Percentiles rank a stretch among this genome's conserved stretches.
Conservation (phyloP, 2,113 vertebrate genomes). For the Oenanthe oenanthe region DNA sequence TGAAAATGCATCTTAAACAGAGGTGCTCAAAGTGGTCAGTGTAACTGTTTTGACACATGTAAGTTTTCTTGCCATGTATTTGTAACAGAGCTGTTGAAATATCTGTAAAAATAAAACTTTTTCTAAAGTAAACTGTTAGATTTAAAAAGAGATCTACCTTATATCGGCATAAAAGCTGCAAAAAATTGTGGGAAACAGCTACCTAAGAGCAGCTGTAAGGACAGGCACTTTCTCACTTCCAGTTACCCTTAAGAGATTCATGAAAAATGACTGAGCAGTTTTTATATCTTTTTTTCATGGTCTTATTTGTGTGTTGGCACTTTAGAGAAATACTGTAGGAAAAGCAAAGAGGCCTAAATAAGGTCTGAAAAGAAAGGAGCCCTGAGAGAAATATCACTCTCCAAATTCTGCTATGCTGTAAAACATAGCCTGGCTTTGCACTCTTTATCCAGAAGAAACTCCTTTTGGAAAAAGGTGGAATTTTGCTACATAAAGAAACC, state of each 20-base stretch:
- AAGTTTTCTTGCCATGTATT: background rate
- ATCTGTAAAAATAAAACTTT: background rate
- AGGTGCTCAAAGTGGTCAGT: background rate
- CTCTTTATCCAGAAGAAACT: slow-evolving; percentile 1
- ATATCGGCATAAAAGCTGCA: background rate
- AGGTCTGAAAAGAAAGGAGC: slow-evolving; percentile 52
- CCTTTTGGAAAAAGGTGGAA: background rate
- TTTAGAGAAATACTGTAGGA: slow-evolving; percentile 15
- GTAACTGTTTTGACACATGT: background rate
- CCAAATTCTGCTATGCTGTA: slow-evolving; percentile 21
- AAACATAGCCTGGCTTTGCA: slow-evolving; percentile 3
- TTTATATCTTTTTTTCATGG: background rate
- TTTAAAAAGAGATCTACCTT: background rate
- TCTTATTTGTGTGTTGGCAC: no score
- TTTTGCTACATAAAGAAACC: background rate
- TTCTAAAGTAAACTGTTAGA: background rate
- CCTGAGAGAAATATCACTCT: slow-evolving; percentile 31
- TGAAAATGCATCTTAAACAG: background rate
- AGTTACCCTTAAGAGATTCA: slow-evolving; percentile 1
- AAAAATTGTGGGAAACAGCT: background rate
- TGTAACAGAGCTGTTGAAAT: background rate
- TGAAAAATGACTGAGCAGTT: background rate
- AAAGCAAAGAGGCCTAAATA: slow-evolving; percentile 68
- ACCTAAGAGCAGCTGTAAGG: background rate
- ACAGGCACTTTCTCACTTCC: background rate